Percentiles rank a stretch among this genome's conserved stretches.
These are phyloP conservation scores for Psephotus haematonotus DNA, from an alignment of 2,113 vertebrate species.

Conservation along the genomic window DNA sequence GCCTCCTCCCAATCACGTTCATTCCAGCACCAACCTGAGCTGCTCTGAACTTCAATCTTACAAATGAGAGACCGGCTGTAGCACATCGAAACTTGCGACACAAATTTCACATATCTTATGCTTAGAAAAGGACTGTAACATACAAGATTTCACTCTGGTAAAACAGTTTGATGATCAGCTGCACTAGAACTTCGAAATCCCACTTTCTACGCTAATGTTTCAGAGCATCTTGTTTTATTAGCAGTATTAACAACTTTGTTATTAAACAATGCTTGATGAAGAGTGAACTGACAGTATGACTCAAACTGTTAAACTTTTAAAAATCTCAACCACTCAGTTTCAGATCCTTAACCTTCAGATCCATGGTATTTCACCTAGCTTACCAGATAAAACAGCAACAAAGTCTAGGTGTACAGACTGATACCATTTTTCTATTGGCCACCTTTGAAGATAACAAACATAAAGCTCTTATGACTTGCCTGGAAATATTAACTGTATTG, in stretches of 20 bases:
- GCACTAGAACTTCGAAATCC: background rate
- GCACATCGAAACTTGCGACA: background rate
- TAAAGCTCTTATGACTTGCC: background rate
- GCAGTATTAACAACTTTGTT: background rate
- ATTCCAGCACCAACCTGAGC: background rate
- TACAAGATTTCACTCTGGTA: background rate
- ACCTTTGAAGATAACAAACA: background rate
- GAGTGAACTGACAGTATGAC: background rate
- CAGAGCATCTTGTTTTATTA: background rate
- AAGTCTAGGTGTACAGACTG: background rate
- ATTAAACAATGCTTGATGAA: background rate
- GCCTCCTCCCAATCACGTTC: background rate
- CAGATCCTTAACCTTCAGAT: background rate
- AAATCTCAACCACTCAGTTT: background rate
- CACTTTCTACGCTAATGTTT: background rate
- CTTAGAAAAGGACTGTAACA: background rate
- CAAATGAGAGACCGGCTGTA: background rate
- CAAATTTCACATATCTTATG: background rate
- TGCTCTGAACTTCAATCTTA: background rate
- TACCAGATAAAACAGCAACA: background rate
- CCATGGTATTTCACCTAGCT: background rate
- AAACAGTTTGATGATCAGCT: background rate
- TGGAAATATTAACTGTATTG: background rate
- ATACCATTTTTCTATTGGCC: background rate
- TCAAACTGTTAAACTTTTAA: background rate